These are phyloP conservation scores for Octodon degus DNA, from an alignment of 2,113 vertebrate species.

Conservation along the genomic window DNA sequence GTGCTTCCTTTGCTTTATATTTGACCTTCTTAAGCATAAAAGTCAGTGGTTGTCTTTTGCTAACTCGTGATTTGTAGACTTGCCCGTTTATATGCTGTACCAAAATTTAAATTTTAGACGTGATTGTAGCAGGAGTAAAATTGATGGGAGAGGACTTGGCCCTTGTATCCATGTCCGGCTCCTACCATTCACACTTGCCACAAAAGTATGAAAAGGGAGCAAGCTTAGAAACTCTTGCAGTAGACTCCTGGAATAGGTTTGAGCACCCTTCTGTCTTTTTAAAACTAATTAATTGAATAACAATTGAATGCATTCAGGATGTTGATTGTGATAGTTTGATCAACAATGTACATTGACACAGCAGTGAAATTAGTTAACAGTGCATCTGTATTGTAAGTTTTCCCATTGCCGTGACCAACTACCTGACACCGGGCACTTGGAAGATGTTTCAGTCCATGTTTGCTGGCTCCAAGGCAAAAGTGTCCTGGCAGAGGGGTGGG, in stretches of 20 bases:
- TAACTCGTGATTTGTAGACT: not conserved
- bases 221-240: not conserved
- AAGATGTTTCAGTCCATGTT: not conserved
- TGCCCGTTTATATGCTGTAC: conserved; percentile 10
- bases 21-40: conserved; percentile 1
- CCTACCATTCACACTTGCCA: not conserved
- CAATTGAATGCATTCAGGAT: not conserved
- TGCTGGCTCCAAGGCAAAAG: not conserved
- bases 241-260: not conserved
- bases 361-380: not conserved
- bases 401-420: not conserved
- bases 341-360: not conserved
- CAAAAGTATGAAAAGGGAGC: not conserved
- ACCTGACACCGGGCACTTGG: not conserved
- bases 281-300: not conserved
- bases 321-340: not conserved
- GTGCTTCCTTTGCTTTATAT: conserved; percentile 25
- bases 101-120: conserved; percentile 49
- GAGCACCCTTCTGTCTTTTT: not conserved
- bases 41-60: conserved; percentile 14
- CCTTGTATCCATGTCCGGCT: not conserved
- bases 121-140: conserved; percentile 43
- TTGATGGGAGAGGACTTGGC: not conserved
- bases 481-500: not conserved
- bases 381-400: not conserved